A percentile compares a stretch with the other conserved stretches of the same genome.
These are phyloP conservation scores for Thripadectes ignobilis DNA, from an alignment of 2,797 vertebrate species.

Conservation along the genomic window DNA sequence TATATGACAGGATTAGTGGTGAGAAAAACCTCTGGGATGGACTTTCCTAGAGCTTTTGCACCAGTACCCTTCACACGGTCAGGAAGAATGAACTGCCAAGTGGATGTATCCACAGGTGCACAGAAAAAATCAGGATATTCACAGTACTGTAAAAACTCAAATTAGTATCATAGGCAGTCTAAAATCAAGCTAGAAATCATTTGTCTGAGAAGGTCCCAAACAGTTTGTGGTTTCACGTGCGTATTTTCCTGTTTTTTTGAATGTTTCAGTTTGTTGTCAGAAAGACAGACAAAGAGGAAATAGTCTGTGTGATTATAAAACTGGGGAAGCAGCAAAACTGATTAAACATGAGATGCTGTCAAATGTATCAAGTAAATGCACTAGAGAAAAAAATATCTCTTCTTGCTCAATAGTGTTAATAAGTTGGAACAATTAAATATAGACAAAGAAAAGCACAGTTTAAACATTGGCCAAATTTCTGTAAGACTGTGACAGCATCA, in stretches of 20 bases:
- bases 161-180: not conserved
- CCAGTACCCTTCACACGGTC: not conserved
- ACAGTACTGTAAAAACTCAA: not conserved
- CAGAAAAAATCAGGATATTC: not conserved
- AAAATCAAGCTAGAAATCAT: not conserved
- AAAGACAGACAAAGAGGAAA: not conserved
- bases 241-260: not conserved
- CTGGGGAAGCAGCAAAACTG: conserved; percentile 8
- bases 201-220: not conserved
- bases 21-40: not conserved
- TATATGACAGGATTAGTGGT: not conserved
- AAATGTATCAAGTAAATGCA: not conserved
- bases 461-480: not conserved
- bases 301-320: not conserved
- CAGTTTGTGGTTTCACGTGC: not conserved
- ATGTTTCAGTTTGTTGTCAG: conserved; percentile 26
- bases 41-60: not conserved
- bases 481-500: not conserved
- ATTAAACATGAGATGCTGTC: conserved; percentile 38
- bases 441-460: not conserved
- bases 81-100: not conserved
- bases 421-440: not conserved
- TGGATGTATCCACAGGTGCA: not conserved
- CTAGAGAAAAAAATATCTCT: not conserved
- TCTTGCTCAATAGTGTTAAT: not conserved